Evolutionary conservation across 1,140 invertebrate species (phyloP).

Genomic region (Drosophila novamexicana): DNA sequence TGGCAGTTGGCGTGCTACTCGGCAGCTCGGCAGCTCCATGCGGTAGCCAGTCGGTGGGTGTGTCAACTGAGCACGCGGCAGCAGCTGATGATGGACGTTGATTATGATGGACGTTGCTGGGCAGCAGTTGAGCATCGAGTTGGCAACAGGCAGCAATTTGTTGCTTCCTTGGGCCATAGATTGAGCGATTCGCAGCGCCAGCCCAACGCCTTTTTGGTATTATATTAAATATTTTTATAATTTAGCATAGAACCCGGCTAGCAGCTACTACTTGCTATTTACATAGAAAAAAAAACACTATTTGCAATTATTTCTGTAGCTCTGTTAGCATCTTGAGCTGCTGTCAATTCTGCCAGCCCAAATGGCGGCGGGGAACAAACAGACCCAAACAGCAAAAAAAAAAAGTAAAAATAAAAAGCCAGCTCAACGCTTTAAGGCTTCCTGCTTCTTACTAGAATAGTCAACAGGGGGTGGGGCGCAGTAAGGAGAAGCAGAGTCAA

Average conservation of each 20-base stretch:
- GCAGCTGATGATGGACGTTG: slow-evolving; percentile 81
- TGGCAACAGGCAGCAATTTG: slow-evolving; percentile 53
- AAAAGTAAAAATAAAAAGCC: slow-evolving; percentile 26
- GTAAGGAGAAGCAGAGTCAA: slow-evolving; percentile 22
- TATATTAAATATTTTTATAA: slow-evolving; percentile 80
- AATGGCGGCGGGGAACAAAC: slow-evolving; percentile 14
- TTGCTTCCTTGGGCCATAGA: slow-evolving; percentile 49
- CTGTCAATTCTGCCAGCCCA: slow-evolving; percentile 31
- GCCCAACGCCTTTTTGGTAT: slow-evolving; percentile 76
- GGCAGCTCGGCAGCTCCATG: slow-evolving; percentile 26
- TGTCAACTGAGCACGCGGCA: slow-evolving; percentile 70
- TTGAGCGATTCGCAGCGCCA: slow-evolving; percentile 74
- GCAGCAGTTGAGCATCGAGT: slow-evolving; percentile 41
- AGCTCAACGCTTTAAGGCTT: slow-evolving; percentile 60
- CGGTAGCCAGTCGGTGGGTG: slow-evolving; percentile 58
- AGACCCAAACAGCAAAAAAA: neutral
- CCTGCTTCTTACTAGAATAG: slow-evolving; percentile 40
- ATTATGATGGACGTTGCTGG: slow-evolving; percentile 78
- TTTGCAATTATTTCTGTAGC: slow-evolving; percentile 37
- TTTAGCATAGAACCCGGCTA: slow-evolving; percentile 41
- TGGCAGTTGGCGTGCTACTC: slow-evolving; percentile 58
- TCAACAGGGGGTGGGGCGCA: neutral
- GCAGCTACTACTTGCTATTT: slow-evolving; percentile 15
- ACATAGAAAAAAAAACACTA: slow-evolving; percentile 40
- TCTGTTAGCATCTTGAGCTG: slow-evolving; percentile 26